phyloP scores from a whole-genome alignment of 35 echinoderm and acorn worm species.

The Hemicentrotus pulcherrimus region DNA sequence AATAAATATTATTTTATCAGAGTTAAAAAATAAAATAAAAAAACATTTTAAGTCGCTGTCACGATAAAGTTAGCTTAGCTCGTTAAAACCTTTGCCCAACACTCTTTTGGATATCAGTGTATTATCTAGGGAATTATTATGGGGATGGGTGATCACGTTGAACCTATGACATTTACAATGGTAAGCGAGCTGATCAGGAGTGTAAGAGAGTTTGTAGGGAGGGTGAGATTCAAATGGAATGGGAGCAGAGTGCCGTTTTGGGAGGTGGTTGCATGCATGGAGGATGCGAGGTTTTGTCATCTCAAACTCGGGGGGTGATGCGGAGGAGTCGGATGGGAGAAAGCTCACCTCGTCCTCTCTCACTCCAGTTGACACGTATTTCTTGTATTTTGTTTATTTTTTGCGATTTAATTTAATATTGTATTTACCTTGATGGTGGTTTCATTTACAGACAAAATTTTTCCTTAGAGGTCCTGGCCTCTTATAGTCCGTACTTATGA shows the following conservation, averaged over 20 bases:
- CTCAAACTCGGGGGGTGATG: background rate
- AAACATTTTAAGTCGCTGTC: too few relatives aligned
- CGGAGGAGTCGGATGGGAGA: background rate
- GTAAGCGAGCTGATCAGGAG: background rate
- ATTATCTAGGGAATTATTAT: background rate
- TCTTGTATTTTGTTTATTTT: too few relatives aligned
- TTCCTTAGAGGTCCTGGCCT: too few relatives aligned
- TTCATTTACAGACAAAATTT: too few relatives aligned
- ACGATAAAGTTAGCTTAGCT: too few relatives aligned
- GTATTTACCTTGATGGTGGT: too few relatives aligned
- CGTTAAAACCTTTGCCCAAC: background rate
- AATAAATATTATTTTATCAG: too few relatives aligned
- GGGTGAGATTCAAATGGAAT: background rate
- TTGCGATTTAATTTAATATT: too few relatives aligned
- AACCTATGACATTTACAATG: background rate
- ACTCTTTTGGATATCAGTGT: background rate
- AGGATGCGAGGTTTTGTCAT: background rate
- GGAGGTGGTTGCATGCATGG: background rate
- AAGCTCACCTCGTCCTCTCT: background rate
- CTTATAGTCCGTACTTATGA: too few relatives aligned
- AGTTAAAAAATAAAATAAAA: too few relatives aligned
- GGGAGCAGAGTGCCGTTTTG: background rate
- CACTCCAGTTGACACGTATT: background rate
- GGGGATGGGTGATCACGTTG: background rate
- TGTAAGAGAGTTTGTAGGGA: background rate